A percentile compares a stretch with the other conserved stretches of the same genome.
phyloP scores from a whole-genome alignment of 1,140 invertebrate species.

The Trichonephila clavipes region DNA sequence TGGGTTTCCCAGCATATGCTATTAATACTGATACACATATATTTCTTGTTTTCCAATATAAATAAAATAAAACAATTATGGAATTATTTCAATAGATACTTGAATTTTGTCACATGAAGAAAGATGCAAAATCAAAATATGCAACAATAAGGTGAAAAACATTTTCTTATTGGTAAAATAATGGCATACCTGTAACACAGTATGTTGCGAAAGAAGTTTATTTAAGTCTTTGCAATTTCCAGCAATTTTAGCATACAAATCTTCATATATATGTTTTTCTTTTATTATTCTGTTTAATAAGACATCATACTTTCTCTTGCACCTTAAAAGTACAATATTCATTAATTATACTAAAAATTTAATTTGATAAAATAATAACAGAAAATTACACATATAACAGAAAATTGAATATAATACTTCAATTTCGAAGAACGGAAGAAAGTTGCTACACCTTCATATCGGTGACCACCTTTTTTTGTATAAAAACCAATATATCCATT shows the following conservation, averaged over 20 bases:
- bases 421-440: slow-evolving; percentile 84
- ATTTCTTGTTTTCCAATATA: too few relatives aligned
- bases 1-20: too few relatives aligned
- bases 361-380: background rate
- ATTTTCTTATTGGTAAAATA: background rate
- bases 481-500: slow-evolving; percentile 83
- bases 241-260: slow-evolving; percentile 65
- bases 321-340: background rate
- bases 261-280: slow-evolving; percentile 42
- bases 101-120: too few relatives aligned
- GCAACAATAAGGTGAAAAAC: too few relatives aligned
- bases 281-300: slow-evolving; percentile 61
- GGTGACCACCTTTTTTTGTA: slow-evolving; percentile 83
- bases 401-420: slow-evolving; percentile 73
- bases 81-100: too few relatives aligned
- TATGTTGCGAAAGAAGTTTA: slow-evolving; percentile 50
- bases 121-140: too few relatives aligned
- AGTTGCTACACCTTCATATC: slow-evolving; percentile 88
- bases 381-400: background rate
- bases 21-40: too few relatives aligned
- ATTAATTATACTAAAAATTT: background rate
- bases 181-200: slow-evolving; percentile 57
- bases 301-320: slow-evolving; percentile 33
- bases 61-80: too few relatives aligned
- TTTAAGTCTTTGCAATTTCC: slow-evolving; percentile 62